Base-by-base conservation (phyloP, 2,113 vertebrate species). In the Sprattus sprattus region DNA sequence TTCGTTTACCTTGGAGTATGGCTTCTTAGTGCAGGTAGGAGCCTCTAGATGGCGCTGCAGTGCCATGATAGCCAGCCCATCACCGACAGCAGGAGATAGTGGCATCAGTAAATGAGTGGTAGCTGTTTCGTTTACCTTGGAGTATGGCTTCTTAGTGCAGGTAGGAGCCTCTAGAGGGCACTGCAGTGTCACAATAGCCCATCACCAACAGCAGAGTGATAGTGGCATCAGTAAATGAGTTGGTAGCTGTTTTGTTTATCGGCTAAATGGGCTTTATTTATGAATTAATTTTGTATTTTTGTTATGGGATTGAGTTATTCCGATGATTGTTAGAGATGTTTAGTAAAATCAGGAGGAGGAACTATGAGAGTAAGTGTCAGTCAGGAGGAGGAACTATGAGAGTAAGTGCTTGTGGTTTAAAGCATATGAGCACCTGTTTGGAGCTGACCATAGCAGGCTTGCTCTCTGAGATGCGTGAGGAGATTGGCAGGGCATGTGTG, bases 81-180 rank as follows among this genome's bases (percentile, higher is more conserved):
- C 49, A 57, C 15, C 22, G 25, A n/a, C 78, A 45, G 9, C 64
- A 28, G 64, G 64, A 28, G 9, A 25, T n/a, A n/a, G n/a, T n/a
- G n/a, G n/a, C n/a, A n/a, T n/a, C n/a, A n/a, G n/a, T n/a, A n/a
- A n/a, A n/a, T n/a, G n/a, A n/a, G n/a, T n/a, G n/a, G n/a, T n/a
- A n/a, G n/a, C n/a, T n/a, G n/a, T n/a, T n/a, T n/a, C n/a, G n/a
- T n/a, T n/a, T n/a, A 99, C 98, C 13, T 93, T 99, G 96, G 98
- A 99, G 91, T 99, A 99, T 4, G 98, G 98, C 91, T 99, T 99
- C 93, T 96, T 99, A 20, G 98, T 99, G 87, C 98, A 99, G 97
- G 98, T 97, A 93, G 88, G 87, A 92, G 89, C 91, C 90, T 89
- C n/a, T 50, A 83, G 44, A 7, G 0, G 52, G 47, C 81, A 6